phyloP scores from a whole-genome alignment of 2,888 invertebrate species.

The Microctonus aethiopoides region DNA sequence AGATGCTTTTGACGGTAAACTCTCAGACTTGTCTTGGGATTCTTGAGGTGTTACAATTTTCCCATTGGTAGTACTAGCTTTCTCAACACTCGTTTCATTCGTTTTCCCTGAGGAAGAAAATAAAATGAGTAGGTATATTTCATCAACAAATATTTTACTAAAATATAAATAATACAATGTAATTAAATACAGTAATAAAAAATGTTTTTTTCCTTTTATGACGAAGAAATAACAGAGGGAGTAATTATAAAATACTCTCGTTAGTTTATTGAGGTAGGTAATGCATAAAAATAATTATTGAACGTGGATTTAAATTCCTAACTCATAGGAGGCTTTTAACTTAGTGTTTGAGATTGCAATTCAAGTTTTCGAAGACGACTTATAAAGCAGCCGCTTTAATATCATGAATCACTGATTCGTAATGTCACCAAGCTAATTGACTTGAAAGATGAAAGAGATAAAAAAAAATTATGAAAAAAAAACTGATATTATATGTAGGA shows the following conservation, averaged over 20 bases:
- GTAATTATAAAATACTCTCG: too few species aligned
- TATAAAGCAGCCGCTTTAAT: not conserved
- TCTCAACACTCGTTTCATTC: constrained; percentile 43
- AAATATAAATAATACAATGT: not conserved
- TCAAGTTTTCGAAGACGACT: not conserved
- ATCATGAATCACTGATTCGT: not conserved
- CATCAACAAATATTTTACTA: not conserved
- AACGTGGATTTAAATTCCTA: not conserved
- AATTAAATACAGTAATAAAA: too few species aligned
- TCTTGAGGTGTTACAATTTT: constrained; percentile 37
- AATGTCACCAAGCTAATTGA: not conserved
- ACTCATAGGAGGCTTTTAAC: not conserved
- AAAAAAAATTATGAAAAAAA: not conserved
- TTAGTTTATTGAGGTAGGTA: not conserved
- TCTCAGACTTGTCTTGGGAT: constrained; percentile 47
- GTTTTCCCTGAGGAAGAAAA: constrained; percentile 51
- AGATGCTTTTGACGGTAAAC: constrained; percentile 53
- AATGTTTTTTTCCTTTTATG: too few species aligned
- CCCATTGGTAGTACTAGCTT: constrained; percentile 22
- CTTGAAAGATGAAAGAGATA: not conserved
- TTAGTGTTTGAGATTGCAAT: not conserved
- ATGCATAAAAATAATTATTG: not conserved
- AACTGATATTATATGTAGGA: too few species aligned
- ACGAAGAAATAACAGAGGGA: too few species aligned
- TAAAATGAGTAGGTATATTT: not conserved